Percentiles rank a stretch among this genome's conserved stretches.
These are phyloP conservation scores for Athalia rosae DNA, from an alignment of 2,888 invertebrate genomes.

Conservation along the genomic window DNA sequence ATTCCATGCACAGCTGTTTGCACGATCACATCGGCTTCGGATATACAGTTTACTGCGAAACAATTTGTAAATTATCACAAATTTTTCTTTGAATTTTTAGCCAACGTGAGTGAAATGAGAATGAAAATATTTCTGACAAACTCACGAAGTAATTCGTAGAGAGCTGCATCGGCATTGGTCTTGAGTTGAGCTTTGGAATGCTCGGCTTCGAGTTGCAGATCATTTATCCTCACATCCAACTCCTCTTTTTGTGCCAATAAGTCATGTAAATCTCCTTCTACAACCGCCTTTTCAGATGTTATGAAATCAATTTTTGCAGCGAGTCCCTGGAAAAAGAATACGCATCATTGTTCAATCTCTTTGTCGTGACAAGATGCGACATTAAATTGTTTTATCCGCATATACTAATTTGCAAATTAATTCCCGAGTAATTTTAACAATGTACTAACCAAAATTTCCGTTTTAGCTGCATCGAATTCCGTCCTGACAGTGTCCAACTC, in stretches of 20 bases:
- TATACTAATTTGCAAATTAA: no score
- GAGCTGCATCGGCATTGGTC: conserved; percentile 62
- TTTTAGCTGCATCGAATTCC: conserved; percentile 68
- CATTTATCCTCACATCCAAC: conserved; percentile 77
- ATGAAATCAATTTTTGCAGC: conserved; percentile 80
- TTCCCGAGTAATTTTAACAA: neutral
- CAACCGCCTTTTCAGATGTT: conserved; percentile 78
- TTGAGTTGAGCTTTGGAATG: conserved; percentile 63
- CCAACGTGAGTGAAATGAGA: neutral
- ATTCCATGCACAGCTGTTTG: conserved; percentile 77
- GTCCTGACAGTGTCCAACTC: conserved; percentile 69
- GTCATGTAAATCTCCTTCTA: conserved; percentile 81
- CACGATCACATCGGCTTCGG: conserved; percentile 75
- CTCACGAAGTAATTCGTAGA: conserved; percentile 69
- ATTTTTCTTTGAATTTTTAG: no score
- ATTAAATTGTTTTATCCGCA: no score
- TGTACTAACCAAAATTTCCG: conserved; percentile 67
- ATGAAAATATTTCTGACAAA: conserved; percentile 36
- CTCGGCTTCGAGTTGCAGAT: conserved; percentile 74
- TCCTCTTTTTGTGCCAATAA: conserved; percentile 81
- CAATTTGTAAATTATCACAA: conserved; percentile 7
- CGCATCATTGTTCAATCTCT: neutral
- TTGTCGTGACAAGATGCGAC: neutral
- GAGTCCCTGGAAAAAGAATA: conserved; percentile 75
- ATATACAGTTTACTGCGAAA: conserved; percentile 70